Conservation (phyloP, 1,140 invertebrate genomes). For the Eumeta japonica region DNA sequence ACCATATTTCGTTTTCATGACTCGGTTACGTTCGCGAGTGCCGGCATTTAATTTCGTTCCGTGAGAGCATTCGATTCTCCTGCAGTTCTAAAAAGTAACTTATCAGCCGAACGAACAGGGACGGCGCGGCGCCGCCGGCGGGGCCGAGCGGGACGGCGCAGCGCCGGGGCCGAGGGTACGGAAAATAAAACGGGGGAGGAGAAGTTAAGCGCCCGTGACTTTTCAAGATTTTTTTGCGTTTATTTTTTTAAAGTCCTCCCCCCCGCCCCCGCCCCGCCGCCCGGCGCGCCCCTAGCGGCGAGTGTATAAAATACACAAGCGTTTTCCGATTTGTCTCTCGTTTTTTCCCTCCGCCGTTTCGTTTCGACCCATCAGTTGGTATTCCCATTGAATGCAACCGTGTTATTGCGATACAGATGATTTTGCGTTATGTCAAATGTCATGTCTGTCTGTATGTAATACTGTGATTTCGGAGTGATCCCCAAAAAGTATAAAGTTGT, state of each 20-base stretch:
- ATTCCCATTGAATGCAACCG: too few species aligned
- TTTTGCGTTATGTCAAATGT: too few species aligned
- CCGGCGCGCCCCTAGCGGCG: constrained; percentile 12
- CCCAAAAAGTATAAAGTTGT: too few species aligned
- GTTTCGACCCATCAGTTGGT: too few species aligned
- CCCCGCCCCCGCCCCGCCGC: constrained; percentile 23
- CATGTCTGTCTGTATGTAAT: too few species aligned
- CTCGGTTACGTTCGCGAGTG: constrained; percentile 38
- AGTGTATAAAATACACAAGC: constrained; percentile 34
- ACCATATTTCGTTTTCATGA: constrained; percentile 49
- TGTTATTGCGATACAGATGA: too few species aligned
- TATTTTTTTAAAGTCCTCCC: constrained; percentile 54
- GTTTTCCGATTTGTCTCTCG: constrained; percentile 42
- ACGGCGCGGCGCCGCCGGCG: too few species aligned
- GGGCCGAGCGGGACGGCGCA: constrained; percentile 24
- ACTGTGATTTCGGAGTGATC: too few species aligned
- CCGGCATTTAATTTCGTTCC: constrained; percentile 48
- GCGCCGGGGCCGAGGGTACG: constrained; percentile 42
- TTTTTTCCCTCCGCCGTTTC: constrained; percentile 29
- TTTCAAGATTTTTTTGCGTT: constrained; percentile 55
- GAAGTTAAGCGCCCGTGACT: constrained; percentile 58
- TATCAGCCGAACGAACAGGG: constrained; percentile 46
- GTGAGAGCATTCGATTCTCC: constrained; percentile 48
- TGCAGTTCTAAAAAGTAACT: constrained; percentile 55
- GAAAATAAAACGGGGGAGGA: constrained; percentile 56